Evolutionary conservation across 2,888 invertebrate genomes (phyloP).

Genomic region (Heliconius sara): DNA sequence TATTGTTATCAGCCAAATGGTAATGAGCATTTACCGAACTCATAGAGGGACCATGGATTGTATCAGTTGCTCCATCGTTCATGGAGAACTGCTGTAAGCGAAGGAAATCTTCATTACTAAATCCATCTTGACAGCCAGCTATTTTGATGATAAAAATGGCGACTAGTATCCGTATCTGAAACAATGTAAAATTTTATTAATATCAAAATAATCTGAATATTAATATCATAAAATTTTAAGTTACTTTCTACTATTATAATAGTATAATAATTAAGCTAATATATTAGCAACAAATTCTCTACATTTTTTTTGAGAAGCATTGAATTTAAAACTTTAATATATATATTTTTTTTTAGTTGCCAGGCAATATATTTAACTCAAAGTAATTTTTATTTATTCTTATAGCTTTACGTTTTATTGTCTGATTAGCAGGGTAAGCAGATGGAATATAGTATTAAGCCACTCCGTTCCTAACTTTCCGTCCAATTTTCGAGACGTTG

Average conservation of each 20-base stretch:
- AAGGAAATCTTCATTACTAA: conserved; percentile 68
- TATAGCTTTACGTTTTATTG: too few relatives aligned
- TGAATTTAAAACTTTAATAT: not conserved
- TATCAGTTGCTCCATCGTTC: conserved; percentile 65
- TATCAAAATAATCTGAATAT: not conserved
- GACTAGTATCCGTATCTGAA: conserved; percentile 81
- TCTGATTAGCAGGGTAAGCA: too few relatives aligned
- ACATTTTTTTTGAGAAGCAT: not conserved
- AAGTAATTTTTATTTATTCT: too few relatives aligned
- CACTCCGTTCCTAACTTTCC: too few relatives aligned
- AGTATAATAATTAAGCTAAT: not conserved
- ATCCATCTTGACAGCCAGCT: conserved; percentile 73
- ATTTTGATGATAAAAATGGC: conserved; percentile 64
- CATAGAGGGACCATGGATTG: conserved; percentile 65
- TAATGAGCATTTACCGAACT: conserved; percentile 68
- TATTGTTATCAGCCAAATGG: conserved; percentile 65
- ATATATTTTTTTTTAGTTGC: too few relatives aligned
- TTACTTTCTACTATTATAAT: not conserved
- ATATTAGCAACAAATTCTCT: not conserved
- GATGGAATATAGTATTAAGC: too few relatives aligned
- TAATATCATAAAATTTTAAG: not conserved
- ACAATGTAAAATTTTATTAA: conserved; percentile 53
- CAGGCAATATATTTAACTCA: too few relatives aligned
- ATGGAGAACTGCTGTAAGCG: conserved; percentile 69
- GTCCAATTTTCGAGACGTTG: too few relatives aligned